These are phyloP conservation scores for Copidosoma aretas DNA, from an alignment of 2,888 invertebrate species.

Conservation along the genomic window DNA sequence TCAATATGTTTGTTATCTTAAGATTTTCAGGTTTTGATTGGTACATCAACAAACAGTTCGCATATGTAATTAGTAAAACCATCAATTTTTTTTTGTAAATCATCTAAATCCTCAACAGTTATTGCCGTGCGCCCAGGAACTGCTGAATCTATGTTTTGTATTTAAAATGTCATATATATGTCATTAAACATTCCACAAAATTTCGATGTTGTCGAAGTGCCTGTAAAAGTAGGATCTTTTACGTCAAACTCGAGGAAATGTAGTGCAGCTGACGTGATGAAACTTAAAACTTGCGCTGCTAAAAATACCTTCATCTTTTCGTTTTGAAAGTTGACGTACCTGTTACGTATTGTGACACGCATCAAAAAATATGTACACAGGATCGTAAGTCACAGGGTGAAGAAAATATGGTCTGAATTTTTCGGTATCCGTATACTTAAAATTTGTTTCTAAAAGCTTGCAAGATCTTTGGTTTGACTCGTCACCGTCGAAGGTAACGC, in stretches of 20 bases:
- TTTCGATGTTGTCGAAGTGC: constrained; percentile 29
- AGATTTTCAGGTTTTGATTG: constrained; percentile 17
- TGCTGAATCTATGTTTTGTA: constrained; percentile 25
- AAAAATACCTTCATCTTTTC: too few species aligned
- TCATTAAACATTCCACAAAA: constrained; percentile 35
- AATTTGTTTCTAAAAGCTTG: constrained; percentile 23
- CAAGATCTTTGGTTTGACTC: constrained; percentile 20
- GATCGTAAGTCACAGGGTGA: too few species aligned
- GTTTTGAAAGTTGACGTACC: constrained; percentile 29
- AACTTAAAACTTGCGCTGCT: constrained; percentile 33
- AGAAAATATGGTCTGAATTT: too few species aligned
- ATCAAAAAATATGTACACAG: too few species aligned
- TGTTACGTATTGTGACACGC: too few species aligned
- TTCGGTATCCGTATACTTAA: constrained; percentile 2
- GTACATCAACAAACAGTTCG: too few species aligned
- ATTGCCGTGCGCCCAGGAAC: constrained; percentile 9
- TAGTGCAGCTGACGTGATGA: constrained; percentile 42
- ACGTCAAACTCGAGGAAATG: constrained; percentile 33
- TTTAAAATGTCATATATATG: constrained; percentile 31
- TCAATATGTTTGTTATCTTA: constrained; percentile 1
- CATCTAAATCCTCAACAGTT: constrained; percentile 2
- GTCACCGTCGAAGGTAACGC: constrained; percentile 28
- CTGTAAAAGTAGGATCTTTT: constrained; percentile 25
- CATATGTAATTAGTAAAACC: constrained; percentile 18
- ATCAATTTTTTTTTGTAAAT: constrained; percentile 17